Evolutionary conservation across 2,888 invertebrate species (phyloP).

Genomic region (Tridacna crocea): DNA sequence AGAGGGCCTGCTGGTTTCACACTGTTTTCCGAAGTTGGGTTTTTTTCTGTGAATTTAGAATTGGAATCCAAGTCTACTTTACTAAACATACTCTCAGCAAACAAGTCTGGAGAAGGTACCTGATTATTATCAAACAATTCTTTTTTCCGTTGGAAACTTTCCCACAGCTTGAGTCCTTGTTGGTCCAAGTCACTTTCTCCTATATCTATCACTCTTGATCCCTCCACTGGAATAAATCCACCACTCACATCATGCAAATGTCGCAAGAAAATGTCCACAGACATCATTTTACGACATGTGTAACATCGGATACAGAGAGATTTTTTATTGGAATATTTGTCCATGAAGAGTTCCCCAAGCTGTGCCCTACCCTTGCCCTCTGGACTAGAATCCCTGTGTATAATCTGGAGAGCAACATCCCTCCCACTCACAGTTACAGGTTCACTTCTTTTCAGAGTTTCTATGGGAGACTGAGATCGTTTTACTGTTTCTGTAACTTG

Average conservation of each 20-base stretch:
- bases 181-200: constrained; percentile 67
- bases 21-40: neutral
- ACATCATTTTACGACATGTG: constrained; percentile 78
- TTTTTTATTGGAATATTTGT: constrained; percentile 73
- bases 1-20: constrained; percentile 45
- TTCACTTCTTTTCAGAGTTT: neutral
- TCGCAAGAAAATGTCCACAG: constrained; percentile 76
- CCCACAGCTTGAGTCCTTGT: constrained; percentile 71
- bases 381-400: constrained; percentile 72
- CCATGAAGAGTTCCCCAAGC: constrained; percentile 74
- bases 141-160: constrained; percentile 75
- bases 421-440: neutral
- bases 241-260: constrained; percentile 79
- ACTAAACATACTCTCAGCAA: constrained; percentile 36
- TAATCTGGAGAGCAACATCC: constrained; percentile 37
- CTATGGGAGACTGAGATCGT: constrained; percentile 12
- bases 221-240: constrained; percentile 69
- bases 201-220: constrained; percentile 73
- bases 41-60: neutral
- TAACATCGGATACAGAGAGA: constrained; percentile 79
- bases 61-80: constrained; percentile 43
- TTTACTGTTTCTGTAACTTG: neutral
- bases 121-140: constrained; percentile 63
- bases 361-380: constrained; percentile 58
- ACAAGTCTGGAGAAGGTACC: constrained; percentile 46